Conservation (phyloP, 2,888 invertebrate genomes). For the Lasiommata megera region DNA sequence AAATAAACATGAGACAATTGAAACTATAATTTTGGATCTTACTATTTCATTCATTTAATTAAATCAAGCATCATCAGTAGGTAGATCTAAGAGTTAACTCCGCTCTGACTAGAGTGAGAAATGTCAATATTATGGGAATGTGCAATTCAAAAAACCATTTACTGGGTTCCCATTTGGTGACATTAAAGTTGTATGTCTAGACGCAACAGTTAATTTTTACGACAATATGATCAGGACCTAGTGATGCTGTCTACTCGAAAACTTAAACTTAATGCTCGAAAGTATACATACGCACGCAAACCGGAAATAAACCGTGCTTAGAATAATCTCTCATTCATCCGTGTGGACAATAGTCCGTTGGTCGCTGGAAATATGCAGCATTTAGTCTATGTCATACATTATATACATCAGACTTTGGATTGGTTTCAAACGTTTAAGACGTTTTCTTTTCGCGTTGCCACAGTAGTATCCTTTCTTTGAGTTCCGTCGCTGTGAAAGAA, state of each 20-base stretch:
- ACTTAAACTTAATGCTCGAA: not conserved
- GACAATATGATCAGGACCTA: not conserved
- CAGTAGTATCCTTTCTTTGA: slow-evolving; percentile 91
- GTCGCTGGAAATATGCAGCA: slow-evolving; percentile 57
- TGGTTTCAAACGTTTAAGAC: slow-evolving; percentile 60
- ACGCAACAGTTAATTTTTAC: too few species aligned
- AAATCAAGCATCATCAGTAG: too few species aligned
- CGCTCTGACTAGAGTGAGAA: too few species aligned
- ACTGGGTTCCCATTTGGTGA: too few species aligned
- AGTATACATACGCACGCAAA: not conserved
- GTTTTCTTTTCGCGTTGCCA: slow-evolving; percentile 92
- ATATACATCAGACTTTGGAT: slow-evolving; percentile 76
- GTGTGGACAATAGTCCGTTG: slow-evolving; percentile 68
- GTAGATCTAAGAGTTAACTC: too few species aligned
- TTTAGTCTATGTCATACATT: slow-evolving; percentile 62
- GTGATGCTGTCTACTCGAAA: not conserved
- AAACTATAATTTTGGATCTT: too few species aligned
- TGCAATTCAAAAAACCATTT: too few species aligned
- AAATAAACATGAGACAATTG: not conserved
- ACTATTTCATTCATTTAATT: too few species aligned
- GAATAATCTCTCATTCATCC: slow-evolving; percentile 65
- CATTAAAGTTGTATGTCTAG: too few species aligned
- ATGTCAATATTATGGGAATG: too few species aligned
- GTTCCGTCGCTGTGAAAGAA: slow-evolving; percentile 85
- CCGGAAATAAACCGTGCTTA: not conserved